Evolutionary conservation across 2,888 invertebrate genomes (phyloP).

Genomic region (Drosophila anomalata): DNA sequence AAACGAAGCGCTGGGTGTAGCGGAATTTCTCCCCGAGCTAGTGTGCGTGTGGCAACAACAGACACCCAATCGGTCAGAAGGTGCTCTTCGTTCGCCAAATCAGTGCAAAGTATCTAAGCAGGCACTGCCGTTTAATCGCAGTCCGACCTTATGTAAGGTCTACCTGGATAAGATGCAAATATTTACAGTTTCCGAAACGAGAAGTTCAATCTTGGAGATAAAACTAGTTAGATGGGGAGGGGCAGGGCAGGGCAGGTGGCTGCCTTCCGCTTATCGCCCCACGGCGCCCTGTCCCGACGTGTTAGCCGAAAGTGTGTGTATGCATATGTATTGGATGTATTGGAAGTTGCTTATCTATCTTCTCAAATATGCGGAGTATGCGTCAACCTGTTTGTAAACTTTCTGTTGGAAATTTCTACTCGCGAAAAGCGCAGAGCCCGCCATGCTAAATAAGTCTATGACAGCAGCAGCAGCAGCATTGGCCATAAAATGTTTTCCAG

Average conservation of each 20-base stretch:
- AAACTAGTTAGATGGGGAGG: constrained; percentile 63
- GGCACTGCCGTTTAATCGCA: constrained; percentile 48
- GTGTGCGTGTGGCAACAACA: constrained; percentile 50
- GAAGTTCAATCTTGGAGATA: constrained; percentile 72
- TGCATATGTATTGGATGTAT: constrained; percentile 27
- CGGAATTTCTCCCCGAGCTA: constrained; percentile 52
- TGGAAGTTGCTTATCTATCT: constrained; percentile 69
- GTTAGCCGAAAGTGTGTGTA: constrained; percentile 23
- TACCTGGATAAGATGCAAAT: constrained; percentile 63
- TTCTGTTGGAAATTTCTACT: constrained; percentile 72
- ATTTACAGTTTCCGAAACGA: constrained; percentile 52
- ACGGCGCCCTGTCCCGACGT: constrained; percentile 17
- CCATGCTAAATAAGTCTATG: constrained; percentile 59
- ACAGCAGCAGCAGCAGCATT: constrained; percentile 58
- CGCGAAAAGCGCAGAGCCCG: constrained; percentile 51
- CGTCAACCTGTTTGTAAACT: constrained; percentile 79
- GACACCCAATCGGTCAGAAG: constrained; percentile 44
- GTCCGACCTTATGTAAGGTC: constrained; percentile 59
- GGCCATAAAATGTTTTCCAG: background rate
- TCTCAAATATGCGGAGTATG: constrained; percentile 76
- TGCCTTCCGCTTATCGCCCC: constrained; percentile 28
- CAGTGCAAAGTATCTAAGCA: constrained; percentile 69
- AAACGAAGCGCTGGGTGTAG: constrained; percentile 65
- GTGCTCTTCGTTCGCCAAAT: constrained; percentile 74
- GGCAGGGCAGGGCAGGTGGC: constrained; percentile 13